Evolutionary conservation across 2,888 invertebrate genomes (phyloP), one percentile per base, ranked within the genome.

Genomic region (Ariolimax columbianus): DNA sequence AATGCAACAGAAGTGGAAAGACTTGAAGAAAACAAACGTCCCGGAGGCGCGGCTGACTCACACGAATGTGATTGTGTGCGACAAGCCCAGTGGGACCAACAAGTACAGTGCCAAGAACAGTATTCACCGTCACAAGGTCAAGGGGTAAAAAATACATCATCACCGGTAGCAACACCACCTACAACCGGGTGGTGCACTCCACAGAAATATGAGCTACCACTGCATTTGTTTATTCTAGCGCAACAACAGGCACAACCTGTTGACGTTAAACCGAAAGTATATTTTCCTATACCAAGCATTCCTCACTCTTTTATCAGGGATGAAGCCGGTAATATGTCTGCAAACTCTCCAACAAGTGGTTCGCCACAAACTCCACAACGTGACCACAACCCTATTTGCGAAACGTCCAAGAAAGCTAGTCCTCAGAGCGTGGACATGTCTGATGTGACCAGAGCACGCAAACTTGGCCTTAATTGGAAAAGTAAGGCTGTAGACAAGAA

Each of bases 341-440:
- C 63, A 14, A 40, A 23, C 43, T 82, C 82, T 30, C 47, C 43
- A 11, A 51, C 36, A n/a, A 59, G 30, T 33, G 30, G 30, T 11
- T 43, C 26, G 17, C 63, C 70, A 0, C 55, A 55, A 23, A 55
- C 33, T 23, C 70, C 30, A 40, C 43, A n/a, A 23, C 33, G 19
- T 26, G 33, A 63, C 30, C 26, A 51, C 36, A 68, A 17, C 19
- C 83, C 66, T 30, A 11, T 72, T 3, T 47, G 51, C 55, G 81
- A 81, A 7, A n/a, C 85, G 0, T 81, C 66, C 80, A 73, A 59
- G 33, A 43, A 81, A 55, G 51, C 36, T 17, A 66, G 17, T 55
- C n/a, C 75, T 30, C 33, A 81, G 40, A 85, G 30, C 40, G 75
- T 85, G 0, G 81, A 85, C 19, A 81, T 85, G 36, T 75, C 85